phyloP scores from a whole-genome alignment of 2,888 invertebrate species.

The Homarus gammarus region DNA sequence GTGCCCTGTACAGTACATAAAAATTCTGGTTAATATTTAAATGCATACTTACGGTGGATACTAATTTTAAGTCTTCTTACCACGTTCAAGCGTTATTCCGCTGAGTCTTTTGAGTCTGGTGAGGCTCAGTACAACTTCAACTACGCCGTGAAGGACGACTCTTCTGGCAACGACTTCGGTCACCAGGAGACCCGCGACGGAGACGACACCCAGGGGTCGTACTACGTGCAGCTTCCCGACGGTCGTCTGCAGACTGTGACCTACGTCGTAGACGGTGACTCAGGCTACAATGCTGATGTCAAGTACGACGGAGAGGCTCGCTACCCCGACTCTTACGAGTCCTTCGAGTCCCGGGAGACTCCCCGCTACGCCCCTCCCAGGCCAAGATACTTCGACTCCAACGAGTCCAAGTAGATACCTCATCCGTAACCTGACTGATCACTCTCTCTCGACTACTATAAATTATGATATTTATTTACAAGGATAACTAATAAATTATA shows the following conservation, averaged over 20 bases:
- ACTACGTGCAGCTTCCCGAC: slow-evolving; percentile 59
- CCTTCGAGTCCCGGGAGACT: no score
- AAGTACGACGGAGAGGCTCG: slow-evolving; percentile 48
- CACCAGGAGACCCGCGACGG: slow-evolving; percentile 60
- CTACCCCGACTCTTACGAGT: no score
- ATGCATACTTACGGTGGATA: no score
- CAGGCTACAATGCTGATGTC: slow-evolving; percentile 53
- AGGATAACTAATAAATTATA: no score
- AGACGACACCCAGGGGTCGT: slow-evolving; percentile 52
- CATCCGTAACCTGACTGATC: no score
- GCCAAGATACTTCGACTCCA: not conserved
- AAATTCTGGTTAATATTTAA: no score
- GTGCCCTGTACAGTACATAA: no score
- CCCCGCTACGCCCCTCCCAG: slow-evolving; percentile 14
- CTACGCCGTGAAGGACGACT: slow-evolving; percentile 19
- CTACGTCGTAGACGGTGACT: slow-evolving; percentile 56
- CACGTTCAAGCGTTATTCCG: not conserved
- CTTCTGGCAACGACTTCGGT: slow-evolving; percentile 42
- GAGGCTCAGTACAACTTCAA: slow-evolving; percentile 44
- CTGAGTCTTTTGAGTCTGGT: slow-evolving; percentile 25
- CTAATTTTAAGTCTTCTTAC: no score
- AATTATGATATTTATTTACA: no score
- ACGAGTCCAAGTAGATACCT: not conserved
- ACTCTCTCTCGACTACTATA: no score
- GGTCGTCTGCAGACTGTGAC: slow-evolving; percentile 39